Conservation (phyloP, 92 coral and sea anemone species). For the Palythoa grandis region DNA sequence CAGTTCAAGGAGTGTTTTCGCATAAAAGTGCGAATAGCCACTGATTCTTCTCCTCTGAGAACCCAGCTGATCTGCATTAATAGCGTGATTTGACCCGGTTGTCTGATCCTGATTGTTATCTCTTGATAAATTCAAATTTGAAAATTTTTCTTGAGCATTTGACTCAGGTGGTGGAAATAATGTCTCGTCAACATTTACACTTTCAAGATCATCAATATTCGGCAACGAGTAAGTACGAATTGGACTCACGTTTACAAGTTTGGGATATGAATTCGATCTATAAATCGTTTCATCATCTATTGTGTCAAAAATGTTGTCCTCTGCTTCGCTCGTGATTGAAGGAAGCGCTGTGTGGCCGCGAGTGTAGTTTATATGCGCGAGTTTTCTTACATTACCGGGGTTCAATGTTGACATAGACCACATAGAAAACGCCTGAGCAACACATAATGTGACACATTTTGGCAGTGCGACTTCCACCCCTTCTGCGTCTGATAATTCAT, state of each 20-base stretch:
- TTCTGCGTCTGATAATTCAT: constrained; percentile 68
- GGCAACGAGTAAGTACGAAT: constrained; percentile 88
- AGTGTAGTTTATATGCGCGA: constrained; percentile 51
- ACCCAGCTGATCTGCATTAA: constrained; percentile 20
- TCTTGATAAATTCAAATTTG: constrained; percentile 39
- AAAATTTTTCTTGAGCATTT: constrained; percentile 39
- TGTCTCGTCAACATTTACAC: constrained; percentile 78
- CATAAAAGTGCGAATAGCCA: constrained; percentile 18
- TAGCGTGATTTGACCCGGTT: constrained; percentile 41
- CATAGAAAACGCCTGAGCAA: constrained; percentile 84
- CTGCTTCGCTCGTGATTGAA: constrained; percentile 63
- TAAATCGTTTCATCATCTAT: constrained; percentile 59
- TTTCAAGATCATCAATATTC: constrained; percentile 72
- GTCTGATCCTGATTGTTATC: constrained; percentile 38
- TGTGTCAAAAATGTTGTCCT: constrained; percentile 50
- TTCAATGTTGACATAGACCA: constrained; percentile 91
- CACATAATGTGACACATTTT: constrained; percentile 73
- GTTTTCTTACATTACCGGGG: constrained; percentile 89
- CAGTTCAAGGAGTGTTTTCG: constrained; percentile 36
- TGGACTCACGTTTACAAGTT: constrained; percentile 69
- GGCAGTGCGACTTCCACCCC: constrained; percentile 80
- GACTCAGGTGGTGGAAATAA: constrained; percentile 43
- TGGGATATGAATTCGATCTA: constrained; percentile 88
- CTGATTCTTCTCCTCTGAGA: constrained; percentile 15
- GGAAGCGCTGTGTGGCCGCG: constrained; percentile 60